A percentile compares a stretch with the other conserved stretches of the same genome.
Evolutionary conservation across 2,113 vertebrate genomes (phyloP).

Genomic region (Chroicocephalus ridibundus): DNA sequence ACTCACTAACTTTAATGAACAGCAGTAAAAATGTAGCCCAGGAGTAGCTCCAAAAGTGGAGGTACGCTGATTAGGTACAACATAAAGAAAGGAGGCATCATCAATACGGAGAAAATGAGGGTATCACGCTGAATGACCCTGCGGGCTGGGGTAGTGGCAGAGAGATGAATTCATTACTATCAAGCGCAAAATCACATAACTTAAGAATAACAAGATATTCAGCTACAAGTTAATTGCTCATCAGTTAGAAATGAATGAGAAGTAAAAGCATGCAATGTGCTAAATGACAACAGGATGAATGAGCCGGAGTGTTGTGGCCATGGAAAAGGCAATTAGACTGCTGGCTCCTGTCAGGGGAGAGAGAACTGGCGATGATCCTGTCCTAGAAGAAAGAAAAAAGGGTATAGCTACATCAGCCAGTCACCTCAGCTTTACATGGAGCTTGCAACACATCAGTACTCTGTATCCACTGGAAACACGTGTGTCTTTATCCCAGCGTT

Average conservation of each 20-base stretch:
- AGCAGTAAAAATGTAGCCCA: neutral
- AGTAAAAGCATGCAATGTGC: neutral
- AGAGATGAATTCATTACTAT: neutral
- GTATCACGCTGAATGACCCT: neutral
- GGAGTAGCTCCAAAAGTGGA: neutral
- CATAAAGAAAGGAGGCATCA: neutral
- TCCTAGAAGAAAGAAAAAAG: neutral
- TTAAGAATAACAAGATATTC: neutral
- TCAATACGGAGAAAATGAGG: neutral
- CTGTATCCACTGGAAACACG: neutral
- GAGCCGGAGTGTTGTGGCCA: neutral
- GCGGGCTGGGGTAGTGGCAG: neutral
- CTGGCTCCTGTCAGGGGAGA: neutral
- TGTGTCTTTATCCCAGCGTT: neutral
- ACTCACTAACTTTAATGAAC: neutral
- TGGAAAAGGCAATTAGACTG: neutral
- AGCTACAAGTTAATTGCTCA: slow-evolving; percentile 25
- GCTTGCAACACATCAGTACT: neutral
- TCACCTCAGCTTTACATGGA: neutral
- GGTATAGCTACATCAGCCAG: neutral
- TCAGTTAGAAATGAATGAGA: neutral
- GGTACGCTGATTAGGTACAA: neutral
- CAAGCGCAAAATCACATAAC: neutral
- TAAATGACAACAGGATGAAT: neutral
- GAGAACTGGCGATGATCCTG: neutral